Conservation (phyloP, 1,140 invertebrate species). For the Oncopodura yosiiana region DNA sequence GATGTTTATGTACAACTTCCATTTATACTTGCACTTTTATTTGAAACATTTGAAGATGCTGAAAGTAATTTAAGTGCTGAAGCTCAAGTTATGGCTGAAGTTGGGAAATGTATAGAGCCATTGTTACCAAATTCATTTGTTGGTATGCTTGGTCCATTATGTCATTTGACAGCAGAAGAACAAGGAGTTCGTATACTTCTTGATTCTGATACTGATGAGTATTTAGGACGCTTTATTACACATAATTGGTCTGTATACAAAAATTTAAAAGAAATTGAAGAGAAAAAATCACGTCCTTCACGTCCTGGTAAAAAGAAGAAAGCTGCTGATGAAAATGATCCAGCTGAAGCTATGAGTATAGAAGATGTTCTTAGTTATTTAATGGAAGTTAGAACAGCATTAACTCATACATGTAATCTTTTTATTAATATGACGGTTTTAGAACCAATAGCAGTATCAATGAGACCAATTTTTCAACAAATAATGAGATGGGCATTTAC, state of each 20-base stretch:
- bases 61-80: constrained; percentile 31
- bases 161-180: constrained; percentile 82
- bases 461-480: constrained; percentile 61
- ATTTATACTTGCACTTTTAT: constrained; percentile 63
- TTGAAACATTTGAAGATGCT: constrained; percentile 61
- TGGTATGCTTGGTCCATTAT: constrained; percentile 72
- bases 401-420: constrained; percentile 79
- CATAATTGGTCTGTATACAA: constrained; percentile 81
- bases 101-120: constrained; percentile 46
- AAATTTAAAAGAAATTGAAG: constrained; percentile 40
- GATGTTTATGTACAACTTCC: constrained; percentile 69
- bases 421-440: constrained; percentile 86
- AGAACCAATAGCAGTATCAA: constrained; percentile 68
- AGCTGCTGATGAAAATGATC: neutral
- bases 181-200: constrained; percentile 69
- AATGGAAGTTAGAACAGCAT: constrained; percentile 50
- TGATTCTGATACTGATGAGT: constrained; percentile 60
- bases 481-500: constrained; percentile 77
- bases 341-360: constrained; percentile 6
- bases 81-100: constrained; percentile 37
- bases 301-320: constrained; percentile 22
- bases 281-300: constrained; percentile 26
- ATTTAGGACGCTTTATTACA: constrained; percentile 64
- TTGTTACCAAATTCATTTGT: constrained; percentile 63
- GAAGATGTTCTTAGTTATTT: constrained; percentile 29